These are phyloP conservation scores for Sympetrum striolatum DNA, from an alignment of 2,888 invertebrate genomes.

Conservation along the genomic window DNA sequence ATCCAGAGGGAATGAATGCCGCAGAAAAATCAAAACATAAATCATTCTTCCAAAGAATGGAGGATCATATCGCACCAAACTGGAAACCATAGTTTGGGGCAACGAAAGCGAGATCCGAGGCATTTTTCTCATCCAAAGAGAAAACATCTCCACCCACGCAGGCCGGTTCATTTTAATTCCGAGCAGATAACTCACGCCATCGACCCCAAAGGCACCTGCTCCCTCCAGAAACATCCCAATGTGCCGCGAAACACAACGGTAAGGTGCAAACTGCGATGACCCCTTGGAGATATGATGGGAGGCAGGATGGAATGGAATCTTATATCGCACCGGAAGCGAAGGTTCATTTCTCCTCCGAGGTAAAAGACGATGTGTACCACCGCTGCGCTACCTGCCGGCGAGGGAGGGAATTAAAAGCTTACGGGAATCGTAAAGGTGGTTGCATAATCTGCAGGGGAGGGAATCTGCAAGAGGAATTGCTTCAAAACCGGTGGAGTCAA, in stretches of 20 bases:
- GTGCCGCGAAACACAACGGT: background rate
- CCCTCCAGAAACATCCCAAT: background rate
- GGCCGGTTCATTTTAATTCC: no score
- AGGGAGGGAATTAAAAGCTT: background rate
- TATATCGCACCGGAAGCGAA: background rate
- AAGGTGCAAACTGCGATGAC: background rate
- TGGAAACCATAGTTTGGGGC: no score
- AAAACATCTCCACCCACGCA: no score
- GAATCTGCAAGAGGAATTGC: background rate
- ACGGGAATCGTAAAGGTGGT: background rate
- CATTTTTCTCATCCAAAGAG: no score
- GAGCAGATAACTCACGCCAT: no score
- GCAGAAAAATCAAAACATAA: no score
- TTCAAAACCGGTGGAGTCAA: background rate
- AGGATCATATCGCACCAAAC: no score
- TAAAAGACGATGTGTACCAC: background rate
- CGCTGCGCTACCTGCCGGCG: background rate
- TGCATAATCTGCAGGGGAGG: background rate
- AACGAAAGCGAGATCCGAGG: no score
- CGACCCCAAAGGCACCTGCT: background rate
- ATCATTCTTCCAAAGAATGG: no score
- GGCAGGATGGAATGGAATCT: background rate
- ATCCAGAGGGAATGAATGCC: no score
- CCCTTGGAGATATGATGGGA: background rate
- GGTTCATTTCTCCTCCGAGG: background rate